Evolutionary conservation across 2,797 vertebrate genomes (phyloP).

Genomic region (Phoxinus dragarum): DNA sequence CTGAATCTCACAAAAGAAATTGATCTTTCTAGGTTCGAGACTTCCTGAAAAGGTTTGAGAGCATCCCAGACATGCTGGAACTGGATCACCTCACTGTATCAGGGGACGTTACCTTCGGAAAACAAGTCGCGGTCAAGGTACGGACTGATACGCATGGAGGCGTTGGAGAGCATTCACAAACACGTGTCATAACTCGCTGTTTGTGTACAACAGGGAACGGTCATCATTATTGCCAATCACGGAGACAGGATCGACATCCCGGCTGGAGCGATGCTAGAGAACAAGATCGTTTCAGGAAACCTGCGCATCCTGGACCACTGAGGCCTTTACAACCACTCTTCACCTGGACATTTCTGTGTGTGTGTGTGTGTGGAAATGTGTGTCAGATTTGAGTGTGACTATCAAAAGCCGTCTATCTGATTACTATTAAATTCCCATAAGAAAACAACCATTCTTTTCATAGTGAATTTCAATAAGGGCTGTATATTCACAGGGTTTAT

Average conservation of each 20-base stretch:
- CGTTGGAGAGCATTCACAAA: background rate
- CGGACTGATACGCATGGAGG: background rate
- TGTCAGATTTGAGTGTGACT: conserved; percentile 19
- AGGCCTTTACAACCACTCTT: conserved; percentile 60
- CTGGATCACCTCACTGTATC: conserved; percentile 91
- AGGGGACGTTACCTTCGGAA: conserved; percentile 91
- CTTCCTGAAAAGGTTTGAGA: conserved; percentile 87
- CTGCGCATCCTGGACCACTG: conserved; percentile 96
- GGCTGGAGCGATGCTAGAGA: conserved; percentile 93
- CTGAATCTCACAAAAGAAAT: background rate
- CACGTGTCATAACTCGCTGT: background rate
- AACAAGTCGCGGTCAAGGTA: conserved; percentile 88
- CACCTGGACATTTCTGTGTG: conserved; percentile 20
- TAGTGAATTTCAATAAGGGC: background rate
- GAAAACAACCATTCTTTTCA: background rate
- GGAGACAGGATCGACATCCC: conserved; percentile 97
- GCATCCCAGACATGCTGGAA: conserved; percentile 91
- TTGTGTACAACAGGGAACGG: conserved; percentile 84
- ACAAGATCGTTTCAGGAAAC: conserved; percentile 98
- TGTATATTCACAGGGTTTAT: background rate
- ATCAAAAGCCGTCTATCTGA: background rate
- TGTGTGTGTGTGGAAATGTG: background rate
- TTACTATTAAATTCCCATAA: background rate
- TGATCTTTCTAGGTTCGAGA: conserved; percentile 82
- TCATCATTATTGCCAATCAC: conserved; percentile 97